Evolutionary conservation across 2,797 vertebrate species (phyloP), one percentile per base, ranked within the genome.

Genomic region (Periophthalmus magnuspinnatus): DNA sequence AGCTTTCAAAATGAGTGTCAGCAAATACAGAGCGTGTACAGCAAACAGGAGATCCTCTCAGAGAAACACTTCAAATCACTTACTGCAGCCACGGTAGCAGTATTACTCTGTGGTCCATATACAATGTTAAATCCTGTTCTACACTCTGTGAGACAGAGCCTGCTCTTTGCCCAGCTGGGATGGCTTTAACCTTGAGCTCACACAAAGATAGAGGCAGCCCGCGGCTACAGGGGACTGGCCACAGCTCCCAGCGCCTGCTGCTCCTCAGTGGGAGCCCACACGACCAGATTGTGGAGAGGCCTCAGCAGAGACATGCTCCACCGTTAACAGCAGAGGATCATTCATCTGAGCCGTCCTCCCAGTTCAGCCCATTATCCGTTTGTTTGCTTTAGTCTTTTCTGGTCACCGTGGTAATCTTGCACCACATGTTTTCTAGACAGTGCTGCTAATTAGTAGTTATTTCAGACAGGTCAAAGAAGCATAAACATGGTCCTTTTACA

Each of bases 171-270:
- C 85, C 89, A 84, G 85, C 82, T 86, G 91, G 91, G 92, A 91
- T 82, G 70, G 71, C 77, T 92, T 90, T 92, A 92, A 94, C 93
- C 93, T 94, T 94, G 91, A 93, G 85, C 69, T 77, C 50, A 57
- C 87, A 75, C 88, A 92, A 93, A 93, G 90, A 91, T 92, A 92
- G 84, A 91, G 74, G 84, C 80, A 85, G 91, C 92, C 92, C 61
- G 76, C 82, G 89, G 91, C 89, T 83, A 76, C 60, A 64, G 81
- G 83, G 80, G 72, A 85, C 85, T 81, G 88, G 81, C 85, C 85
- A 86, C 81, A 83, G 81, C 81, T 91, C 87, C 88, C 87, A 88
- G 87, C 82, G 79, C 86, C 89, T 85, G 89, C 85, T 88, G 91
- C 22, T 88, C 86, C 88, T 86, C 89, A 92, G 87, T 89, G 86